Evolutionary conservation across 1,140 invertebrate genomes (phyloP).

Genomic region (Lasioglossum albipes): DNA sequence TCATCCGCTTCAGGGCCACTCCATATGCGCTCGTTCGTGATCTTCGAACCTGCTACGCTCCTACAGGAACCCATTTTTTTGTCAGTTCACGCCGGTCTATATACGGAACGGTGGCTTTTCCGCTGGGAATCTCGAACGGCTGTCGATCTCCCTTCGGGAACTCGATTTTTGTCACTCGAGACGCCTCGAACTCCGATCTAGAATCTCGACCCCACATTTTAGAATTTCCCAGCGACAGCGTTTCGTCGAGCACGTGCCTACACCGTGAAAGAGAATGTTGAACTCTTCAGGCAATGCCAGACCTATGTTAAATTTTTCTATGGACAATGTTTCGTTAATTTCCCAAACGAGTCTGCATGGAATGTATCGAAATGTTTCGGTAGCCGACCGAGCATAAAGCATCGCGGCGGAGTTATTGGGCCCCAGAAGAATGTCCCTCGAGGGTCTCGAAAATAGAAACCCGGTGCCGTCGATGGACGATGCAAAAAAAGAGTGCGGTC

Average conservation of each 20-base stretch:
- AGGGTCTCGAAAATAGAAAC: conserved; percentile 2
- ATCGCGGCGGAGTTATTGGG: neutral
- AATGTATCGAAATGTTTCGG: neutral
- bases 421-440: neutral
- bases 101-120: neutral
- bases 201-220: no score
- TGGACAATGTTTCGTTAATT: no score
- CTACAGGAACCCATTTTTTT: conserved; percentile 20
- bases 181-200: no score
- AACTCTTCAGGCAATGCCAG: no score
- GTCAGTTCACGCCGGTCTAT: conserved; percentile 11
- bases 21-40: conserved; percentile 64
- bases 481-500: neutral
- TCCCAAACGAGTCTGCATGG: neutral
- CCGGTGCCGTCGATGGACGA: neutral
- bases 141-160: no score
- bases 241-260: no score
- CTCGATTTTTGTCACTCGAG: no score
- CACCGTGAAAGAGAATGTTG: no score
- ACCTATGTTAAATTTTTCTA: no score
- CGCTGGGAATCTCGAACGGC: neutral
- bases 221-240: no score
- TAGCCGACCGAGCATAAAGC: neutral
- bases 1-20: conserved; percentile 64
- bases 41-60: conserved; percentile 58